phyloP scores from a whole-genome alignment of 2,113 vertebrate genomes.

The Asarcornis scutulata region DNA sequence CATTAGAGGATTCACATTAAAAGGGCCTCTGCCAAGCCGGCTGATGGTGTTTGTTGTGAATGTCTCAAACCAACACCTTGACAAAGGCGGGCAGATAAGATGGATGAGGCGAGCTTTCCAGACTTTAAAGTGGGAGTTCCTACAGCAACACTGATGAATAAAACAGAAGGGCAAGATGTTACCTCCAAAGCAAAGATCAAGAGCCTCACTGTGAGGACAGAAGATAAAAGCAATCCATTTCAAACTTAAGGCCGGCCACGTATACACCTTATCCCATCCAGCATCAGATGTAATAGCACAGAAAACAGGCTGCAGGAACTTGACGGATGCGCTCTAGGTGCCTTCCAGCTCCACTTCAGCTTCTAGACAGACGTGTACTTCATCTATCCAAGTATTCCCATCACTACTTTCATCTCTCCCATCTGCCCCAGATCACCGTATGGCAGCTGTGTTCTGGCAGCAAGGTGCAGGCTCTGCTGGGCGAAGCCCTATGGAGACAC shows the following conservation, averaged over 20 bases:
- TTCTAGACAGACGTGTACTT: background rate
- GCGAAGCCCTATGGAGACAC: background rate
- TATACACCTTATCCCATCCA: background rate
- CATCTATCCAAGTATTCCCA: background rate
- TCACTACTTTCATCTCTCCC: background rate
- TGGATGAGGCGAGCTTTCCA: background rate
- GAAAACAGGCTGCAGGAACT: background rate
- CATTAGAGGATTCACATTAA: background rate
- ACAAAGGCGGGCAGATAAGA: background rate
- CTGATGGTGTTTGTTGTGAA: background rate
- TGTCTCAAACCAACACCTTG: background rate
- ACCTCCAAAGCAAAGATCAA: background rate
- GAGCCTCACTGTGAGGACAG: background rate
- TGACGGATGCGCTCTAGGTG: background rate
- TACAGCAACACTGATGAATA: background rate
- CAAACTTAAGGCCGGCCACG: background rate
- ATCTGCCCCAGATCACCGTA: background rate
- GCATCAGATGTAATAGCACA: rapidly evolving
- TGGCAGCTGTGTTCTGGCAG: background rate
- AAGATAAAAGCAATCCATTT: background rate
- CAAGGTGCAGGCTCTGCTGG: background rate
- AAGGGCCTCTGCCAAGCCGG: background rate
- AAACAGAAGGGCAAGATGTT: background rate
- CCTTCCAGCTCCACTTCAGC: background rate
- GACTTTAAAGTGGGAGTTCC: background rate